Evolutionary conservation across 2,888 invertebrate genomes (phyloP).

Genomic region (Euzophera pinguis): DNA sequence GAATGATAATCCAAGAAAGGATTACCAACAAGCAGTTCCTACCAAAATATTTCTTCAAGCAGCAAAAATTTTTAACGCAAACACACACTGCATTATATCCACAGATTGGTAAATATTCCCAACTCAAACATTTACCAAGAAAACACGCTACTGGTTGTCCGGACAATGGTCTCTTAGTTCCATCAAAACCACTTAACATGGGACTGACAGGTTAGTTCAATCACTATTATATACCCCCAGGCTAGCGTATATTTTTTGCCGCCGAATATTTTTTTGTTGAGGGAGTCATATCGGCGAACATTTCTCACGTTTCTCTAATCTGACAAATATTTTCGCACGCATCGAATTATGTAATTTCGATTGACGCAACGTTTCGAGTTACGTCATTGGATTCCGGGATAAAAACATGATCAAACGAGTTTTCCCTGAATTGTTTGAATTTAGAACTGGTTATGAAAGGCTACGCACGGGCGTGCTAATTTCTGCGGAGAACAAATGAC

Average conservation of each 20-base stretch:
- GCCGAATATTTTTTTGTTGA: slow-evolving; percentile 59
- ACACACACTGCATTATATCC: slow-evolving; percentile 50
- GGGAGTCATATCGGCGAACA: slow-evolving; percentile 49
- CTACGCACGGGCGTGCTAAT: slow-evolving; percentile 51
- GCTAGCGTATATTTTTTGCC: slow-evolving; percentile 49
- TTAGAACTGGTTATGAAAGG: slow-evolving; percentile 29
- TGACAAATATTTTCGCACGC: slow-evolving; percentile 36
- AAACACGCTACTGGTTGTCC: slow-evolving; percentile 73
- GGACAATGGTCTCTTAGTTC: slow-evolving; percentile 66
- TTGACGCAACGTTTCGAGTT: background rate
- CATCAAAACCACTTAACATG: slow-evolving; percentile 78
- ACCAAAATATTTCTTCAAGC: slow-evolving; percentile 48
- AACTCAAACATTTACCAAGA: slow-evolving; percentile 74
- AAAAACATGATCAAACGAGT: slow-evolving; percentile 19
- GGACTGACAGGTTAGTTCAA: slow-evolving; percentile 79
- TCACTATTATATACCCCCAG: slow-evolving; percentile 71
- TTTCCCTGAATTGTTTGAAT: slow-evolving; percentile 21
- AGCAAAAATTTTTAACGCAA: slow-evolving; percentile 51
- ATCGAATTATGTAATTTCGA: slow-evolving; percentile 3
- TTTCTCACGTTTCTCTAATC: slow-evolving; percentile 62
- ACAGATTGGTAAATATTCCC: slow-evolving; percentile 68
- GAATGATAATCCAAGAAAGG: slow-evolving; percentile 27
- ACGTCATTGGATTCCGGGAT: slow-evolving; percentile 18
- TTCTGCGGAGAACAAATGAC: slow-evolving; percentile 73
- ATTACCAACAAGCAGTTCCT: slow-evolving; percentile 35